These are phyloP conservation scores for Sus scrofa DNA, from an alignment of 2,113 vertebrate genomes.

Conservation along the genomic window T2T-Sscrofa CM000830.6:110929001-110929500, in stretches of 20 bases:
- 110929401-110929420: not conserved
- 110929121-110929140: constrained; percentile 66
- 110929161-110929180: constrained; percentile 20
- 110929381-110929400: constrained; percentile 8
- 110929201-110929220: constrained; percentile 54
- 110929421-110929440: constrained; percentile 24
- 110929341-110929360: constrained; percentile 44
- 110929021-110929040: constrained; percentile 56
- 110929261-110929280: constrained; percentile 41
- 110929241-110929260: constrained; percentile 13
- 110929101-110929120: constrained; percentile 66
- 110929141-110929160: constrained; percentile 55
- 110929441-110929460: constrained; percentile 17
- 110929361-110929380: constrained; percentile 53
- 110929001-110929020: not conserved
- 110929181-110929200: constrained; percentile 60
- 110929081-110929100: constrained; percentile 65
- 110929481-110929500: not conserved
- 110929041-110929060: constrained; percentile 57
- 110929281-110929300: constrained; percentile 28
- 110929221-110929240: constrained; percentile 47
- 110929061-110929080: constrained; percentile 52
- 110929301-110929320: constrained; percentile 6
- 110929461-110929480: constrained; percentile 18
- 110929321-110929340: constrained; percentile 57